Evolutionary conservation across 2,113 vertebrate species (phyloP), one percentile per base, ranked within the genome.

Genomic region (Tenebrosternarchus preto): DNA sequence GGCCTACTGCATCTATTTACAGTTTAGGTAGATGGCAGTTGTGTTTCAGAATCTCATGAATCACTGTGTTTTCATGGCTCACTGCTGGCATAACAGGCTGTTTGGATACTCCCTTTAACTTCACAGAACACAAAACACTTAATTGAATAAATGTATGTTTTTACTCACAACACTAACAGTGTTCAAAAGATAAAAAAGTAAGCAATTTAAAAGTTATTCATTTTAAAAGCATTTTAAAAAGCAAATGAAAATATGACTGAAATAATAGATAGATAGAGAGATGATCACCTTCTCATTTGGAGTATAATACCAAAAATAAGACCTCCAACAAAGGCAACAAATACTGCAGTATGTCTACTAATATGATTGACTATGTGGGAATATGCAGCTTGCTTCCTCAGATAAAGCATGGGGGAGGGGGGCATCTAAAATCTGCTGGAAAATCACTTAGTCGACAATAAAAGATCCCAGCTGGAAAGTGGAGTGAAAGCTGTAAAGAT

Each of bases 401-500:
- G 74, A 84, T 71, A 57, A 76, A 31, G 57, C 31, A 36, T 71
- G 63, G 73, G 80, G 66, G 36, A 31, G 24, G 82, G 84, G 24
- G 82, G 84, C 83, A 76, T 84, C 82, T 90, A 89, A 88, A 89
- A 90, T 83, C 91, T 90, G 91, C 92, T 91, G 90, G 84, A 91
- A 92, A 92, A 92, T 92, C 91, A 92, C 93, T 94, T 93, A 92
- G 90, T 91, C 86, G 73, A 91, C 91, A 88, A 84, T 83, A 91
- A 89, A 92, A 91, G 87, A 90, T 91, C 90, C 90, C 91, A 92
- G 88, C 91, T 89, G 88, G 90, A 91, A 88, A 90, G 86, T 89
- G 91, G 91, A 90, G 88, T 91, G 88, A 88, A 90, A 91, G 90
- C 92, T 91, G 90, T 90, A 91, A 91, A 93, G 91, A 89, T 90